Evolutionary conservation across 2,888 invertebrate species (phyloP).

Genomic region (Seira musarum): DNA sequence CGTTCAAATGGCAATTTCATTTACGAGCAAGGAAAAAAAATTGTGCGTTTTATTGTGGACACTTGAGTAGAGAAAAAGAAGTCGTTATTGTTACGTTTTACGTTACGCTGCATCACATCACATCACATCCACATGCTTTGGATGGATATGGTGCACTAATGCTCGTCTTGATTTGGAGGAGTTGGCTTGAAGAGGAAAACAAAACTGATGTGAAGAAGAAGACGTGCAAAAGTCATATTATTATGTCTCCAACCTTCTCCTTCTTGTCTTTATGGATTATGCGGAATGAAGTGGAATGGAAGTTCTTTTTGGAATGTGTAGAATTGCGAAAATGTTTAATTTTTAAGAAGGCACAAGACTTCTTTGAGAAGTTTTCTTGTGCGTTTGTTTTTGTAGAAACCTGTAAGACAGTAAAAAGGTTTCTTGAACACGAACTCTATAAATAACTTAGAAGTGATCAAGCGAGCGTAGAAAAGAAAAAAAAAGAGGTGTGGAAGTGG

Average conservation of each 20-base stretch:
- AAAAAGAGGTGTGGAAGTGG: background rate
- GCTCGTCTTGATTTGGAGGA: background rate
- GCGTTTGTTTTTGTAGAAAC: background rate
- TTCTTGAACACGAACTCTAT: slow-evolving; percentile 37
- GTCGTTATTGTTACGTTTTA: background rate
- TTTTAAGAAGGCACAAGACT: background rate
- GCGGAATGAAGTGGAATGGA: background rate
- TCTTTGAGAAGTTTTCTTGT: background rate
- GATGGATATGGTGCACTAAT: background rate
- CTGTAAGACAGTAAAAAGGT: background rate
- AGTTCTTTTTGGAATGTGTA: too few species aligned
- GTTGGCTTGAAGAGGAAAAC: background rate
- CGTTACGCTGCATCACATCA: too few species aligned
- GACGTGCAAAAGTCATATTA: background rate
- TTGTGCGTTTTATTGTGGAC: slow-evolving; percentile 10
- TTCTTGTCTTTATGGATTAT: background rate
- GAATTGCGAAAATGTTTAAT: background rate
- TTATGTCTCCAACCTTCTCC: background rate
- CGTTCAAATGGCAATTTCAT: slow-evolving; percentile 5
- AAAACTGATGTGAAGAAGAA: too few species aligned
- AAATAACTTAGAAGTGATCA: slow-evolving; percentile 47
- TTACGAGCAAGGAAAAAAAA: background rate
- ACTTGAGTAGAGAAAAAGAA: background rate
- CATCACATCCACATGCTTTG: too few species aligned
- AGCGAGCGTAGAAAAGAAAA: background rate